Percentiles rank a stretch among this genome's conserved stretches.
Evolutionary conservation across 2,888 invertebrate species (phyloP).

Genomic region (Spilarctia lutea): DNA sequence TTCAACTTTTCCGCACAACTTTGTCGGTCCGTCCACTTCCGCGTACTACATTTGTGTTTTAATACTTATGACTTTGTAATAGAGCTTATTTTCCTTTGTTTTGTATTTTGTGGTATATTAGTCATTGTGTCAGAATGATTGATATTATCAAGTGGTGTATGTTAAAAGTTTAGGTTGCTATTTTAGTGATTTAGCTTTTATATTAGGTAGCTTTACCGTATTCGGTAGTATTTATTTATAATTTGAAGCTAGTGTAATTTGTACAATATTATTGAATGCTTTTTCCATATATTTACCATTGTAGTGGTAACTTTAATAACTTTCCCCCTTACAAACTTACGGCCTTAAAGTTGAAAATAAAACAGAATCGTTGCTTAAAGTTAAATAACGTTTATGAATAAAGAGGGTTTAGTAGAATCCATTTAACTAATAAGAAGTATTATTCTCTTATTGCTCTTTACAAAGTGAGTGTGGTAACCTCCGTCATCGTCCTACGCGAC

Average conservation of each 20-base stretch:
- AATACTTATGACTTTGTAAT: conserved; percentile 21
- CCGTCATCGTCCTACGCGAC: too few relatives aligned
- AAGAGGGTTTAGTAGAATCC: too few relatives aligned
- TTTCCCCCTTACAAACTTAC: too few relatives aligned
- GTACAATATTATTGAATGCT: too few relatives aligned
- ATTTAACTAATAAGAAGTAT: too few relatives aligned
- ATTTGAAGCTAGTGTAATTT: not conserved
- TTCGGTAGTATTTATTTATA: not conserved
- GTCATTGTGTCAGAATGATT: conserved; percentile 45
- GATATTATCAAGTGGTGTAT: conserved; percentile 45
- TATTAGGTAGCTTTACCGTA: not conserved
- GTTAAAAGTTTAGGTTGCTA: conserved; percentile 36
- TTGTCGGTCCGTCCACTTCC: conserved; percentile 35
- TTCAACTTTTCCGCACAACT: conserved; percentile 46
- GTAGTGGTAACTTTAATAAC: too few relatives aligned
- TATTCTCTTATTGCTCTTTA: too few relatives aligned
- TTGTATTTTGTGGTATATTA: not conserved
- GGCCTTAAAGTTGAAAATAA: too few relatives aligned
- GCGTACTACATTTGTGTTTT: conserved; percentile 11
- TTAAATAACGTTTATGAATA: too few relatives aligned
- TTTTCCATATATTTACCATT: too few relatives aligned
- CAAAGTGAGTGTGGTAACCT: too few relatives aligned
- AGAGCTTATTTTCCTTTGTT: conserved; percentile 34
- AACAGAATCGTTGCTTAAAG: too few relatives aligned
- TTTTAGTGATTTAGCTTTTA: conserved; percentile 24